phyloP scores from a whole-genome alignment of 2,113 vertebrate genomes.

The Tetraodon nigroviridis region DNA sequence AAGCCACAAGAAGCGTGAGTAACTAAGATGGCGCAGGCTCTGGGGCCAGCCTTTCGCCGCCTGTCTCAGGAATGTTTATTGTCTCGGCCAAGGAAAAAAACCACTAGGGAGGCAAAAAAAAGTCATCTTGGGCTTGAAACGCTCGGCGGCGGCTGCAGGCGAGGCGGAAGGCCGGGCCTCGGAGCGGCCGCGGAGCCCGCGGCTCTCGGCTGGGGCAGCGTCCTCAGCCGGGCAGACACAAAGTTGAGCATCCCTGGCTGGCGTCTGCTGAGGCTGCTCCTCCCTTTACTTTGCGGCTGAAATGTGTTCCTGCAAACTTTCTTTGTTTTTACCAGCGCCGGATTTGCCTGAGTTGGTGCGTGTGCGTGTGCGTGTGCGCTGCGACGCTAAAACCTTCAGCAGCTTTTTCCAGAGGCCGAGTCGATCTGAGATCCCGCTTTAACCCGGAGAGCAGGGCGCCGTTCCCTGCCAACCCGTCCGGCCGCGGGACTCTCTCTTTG shows the following conservation, averaged over 20 bases:
- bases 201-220: conserved; percentile 1
- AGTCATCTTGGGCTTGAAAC: conserved; percentile 1
- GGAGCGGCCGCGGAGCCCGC: conserved; percentile 12
- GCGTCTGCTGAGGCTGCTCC: conserved; percentile 16
- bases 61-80: conserved; percentile 71
- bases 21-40: conserved; percentile 82
- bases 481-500: too few species aligned
- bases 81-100: conserved; percentile 33
- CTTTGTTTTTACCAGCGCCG: too few species aligned
- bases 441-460: too few species aligned
- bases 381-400: too few species aligned
- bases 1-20: conserved; percentile 60
- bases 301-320: neutral
- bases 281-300: conserved; percentile 14
- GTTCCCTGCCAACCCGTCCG: too few species aligned
- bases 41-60: conserved; percentile 62
- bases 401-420: too few species aligned
- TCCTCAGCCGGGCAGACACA: conserved; percentile 20
- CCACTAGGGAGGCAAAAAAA: conserved; percentile 24
- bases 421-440: too few species aligned
- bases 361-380: neutral
- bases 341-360: too few species aligned
- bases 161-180: neutral
- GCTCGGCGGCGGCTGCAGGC: neutral
- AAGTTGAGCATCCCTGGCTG: conserved; percentile 49